A percentile compares a stretch with the other conserved stretches of the same genome.
These are phyloP conservation scores for Nymphalis polychloros DNA, from an alignment of 2,888 invertebrate genomes.

Conservation along the genomic window DNA sequence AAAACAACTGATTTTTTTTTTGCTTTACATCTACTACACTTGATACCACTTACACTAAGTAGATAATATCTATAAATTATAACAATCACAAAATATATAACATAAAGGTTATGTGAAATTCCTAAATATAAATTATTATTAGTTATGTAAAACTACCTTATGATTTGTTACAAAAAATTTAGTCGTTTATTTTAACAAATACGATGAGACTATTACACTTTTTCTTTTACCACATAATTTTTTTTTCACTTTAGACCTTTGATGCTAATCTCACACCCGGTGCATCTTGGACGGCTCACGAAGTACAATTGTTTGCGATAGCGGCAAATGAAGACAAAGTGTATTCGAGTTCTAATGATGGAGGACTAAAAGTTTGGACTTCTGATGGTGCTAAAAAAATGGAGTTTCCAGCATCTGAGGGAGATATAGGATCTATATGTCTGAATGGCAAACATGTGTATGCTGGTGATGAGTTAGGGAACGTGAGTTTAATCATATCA, in stretches of 20 bases:
- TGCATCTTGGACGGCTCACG: constrained; percentile 80
- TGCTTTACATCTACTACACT: no score
- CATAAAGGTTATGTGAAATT: no score
- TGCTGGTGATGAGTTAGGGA: constrained; percentile 84
- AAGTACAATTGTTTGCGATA: constrained; percentile 83
- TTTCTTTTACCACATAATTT: background rate
- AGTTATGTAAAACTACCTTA: no score
- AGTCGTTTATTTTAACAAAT: no score
- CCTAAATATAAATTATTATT: no score
- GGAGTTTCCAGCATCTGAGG: constrained; percentile 65
- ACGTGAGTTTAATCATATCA: constrained; percentile 61
- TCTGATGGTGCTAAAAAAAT: constrained; percentile 58
- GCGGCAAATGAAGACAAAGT: constrained; percentile 73
- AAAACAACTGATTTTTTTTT: constrained; percentile 9
- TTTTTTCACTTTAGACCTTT: constrained; percentile 52
- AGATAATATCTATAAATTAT: no score
- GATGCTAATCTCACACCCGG: constrained; percentile 56
- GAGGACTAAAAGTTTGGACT: constrained; percentile 82
- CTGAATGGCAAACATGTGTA: constrained; percentile 73
- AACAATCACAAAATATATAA: no score
- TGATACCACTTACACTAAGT: no score
- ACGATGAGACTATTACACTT: no score
- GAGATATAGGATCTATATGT: constrained; percentile 61
- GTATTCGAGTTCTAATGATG: constrained; percentile 85
- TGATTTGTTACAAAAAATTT: no score